Evolutionary conservation across 2,113 vertebrate species (phyloP).

Genomic region (Variabilichromis moorii): DNA sequence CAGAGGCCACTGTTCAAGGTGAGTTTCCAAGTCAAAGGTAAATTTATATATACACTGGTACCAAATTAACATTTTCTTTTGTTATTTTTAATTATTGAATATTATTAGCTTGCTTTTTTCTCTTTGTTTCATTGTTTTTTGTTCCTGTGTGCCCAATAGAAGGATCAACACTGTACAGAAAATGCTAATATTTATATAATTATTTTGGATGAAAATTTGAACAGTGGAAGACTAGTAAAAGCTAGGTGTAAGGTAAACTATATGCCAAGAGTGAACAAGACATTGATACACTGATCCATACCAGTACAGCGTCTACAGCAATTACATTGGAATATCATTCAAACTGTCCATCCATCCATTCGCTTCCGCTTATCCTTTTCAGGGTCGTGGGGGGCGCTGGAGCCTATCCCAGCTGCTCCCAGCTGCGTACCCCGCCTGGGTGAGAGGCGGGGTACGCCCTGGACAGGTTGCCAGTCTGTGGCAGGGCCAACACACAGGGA

Average conservation of each 20-base stretch:
- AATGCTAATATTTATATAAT: neutral
- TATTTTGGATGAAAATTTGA: neutral
- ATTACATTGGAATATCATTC: too few species aligned
- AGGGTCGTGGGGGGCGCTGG: too few species aligned
- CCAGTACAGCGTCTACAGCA: too few species aligned
- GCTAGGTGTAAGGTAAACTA: neutral
- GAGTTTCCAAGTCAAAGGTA: neutral
- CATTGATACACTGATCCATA: neutral
- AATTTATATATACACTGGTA: neutral
- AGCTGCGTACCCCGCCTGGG: too few species aligned
- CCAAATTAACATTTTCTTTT: neutral
- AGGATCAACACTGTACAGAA: neutral
- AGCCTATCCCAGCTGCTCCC: too few species aligned
- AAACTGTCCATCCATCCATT: too few species aligned
- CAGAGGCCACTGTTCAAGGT: neutral
- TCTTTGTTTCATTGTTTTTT: neutral
- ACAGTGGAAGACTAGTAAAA: neutral
- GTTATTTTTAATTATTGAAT: neutral
- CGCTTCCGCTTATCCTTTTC: too few species aligned
- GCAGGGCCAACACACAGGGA: too few species aligned
- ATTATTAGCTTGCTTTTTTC: neutral
- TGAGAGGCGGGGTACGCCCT: too few species aligned
- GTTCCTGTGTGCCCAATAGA: accelerated
- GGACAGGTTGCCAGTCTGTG: too few species aligned
- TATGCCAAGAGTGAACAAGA: neutral